Evolutionary conservation across 2,888 invertebrate genomes (phyloP).

Genomic region (Caenorhabditis becei): DNA sequence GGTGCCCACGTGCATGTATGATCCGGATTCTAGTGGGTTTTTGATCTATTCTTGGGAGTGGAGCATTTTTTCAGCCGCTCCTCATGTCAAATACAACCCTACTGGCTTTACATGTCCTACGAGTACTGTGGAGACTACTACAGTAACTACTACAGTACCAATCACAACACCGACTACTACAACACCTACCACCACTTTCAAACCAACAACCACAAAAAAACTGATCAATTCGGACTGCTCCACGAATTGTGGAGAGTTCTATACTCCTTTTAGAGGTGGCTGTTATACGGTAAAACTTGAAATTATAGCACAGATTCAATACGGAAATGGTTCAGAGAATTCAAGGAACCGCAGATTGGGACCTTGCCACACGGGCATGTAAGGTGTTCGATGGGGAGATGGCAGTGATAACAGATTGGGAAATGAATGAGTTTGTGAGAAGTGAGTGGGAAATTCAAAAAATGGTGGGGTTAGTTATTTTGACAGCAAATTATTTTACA

Average conservation of each 20-base stretch:
- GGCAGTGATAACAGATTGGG: constrained; percentile 15
- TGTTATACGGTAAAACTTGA: constrained; percentile 24
- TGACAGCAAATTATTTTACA: no score
- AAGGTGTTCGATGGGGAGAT: constrained; percentile 25
- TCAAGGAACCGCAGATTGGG: constrained; percentile 17
- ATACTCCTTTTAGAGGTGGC: constrained; percentile 18
- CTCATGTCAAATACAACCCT: constrained; percentile 39
- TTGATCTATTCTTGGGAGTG: no score
- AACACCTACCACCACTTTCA: neutral
- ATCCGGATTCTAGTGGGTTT: no score
- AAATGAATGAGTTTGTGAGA: constrained; percentile 46
- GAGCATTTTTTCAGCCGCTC: no score
- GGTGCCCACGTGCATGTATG: constrained; percentile 43
- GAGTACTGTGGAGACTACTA: neutral
- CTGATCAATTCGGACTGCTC: constrained; percentile 5
- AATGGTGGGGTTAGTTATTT: no score
- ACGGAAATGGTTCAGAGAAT: constrained; percentile 15
- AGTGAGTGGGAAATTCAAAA: no score
- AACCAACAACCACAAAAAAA: neutral
- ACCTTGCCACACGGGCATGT: constrained; percentile 6
- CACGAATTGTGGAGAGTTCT: constrained; percentile 6
- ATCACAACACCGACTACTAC: constrained; percentile 2
- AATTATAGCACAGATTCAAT: neutral
- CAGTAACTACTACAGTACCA: constrained; percentile 2
- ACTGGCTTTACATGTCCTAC: constrained; percentile 14